Base-by-base conservation (phyloP, 1,140 invertebrate species). In the Drosophila pseudoobscura region DNA sequence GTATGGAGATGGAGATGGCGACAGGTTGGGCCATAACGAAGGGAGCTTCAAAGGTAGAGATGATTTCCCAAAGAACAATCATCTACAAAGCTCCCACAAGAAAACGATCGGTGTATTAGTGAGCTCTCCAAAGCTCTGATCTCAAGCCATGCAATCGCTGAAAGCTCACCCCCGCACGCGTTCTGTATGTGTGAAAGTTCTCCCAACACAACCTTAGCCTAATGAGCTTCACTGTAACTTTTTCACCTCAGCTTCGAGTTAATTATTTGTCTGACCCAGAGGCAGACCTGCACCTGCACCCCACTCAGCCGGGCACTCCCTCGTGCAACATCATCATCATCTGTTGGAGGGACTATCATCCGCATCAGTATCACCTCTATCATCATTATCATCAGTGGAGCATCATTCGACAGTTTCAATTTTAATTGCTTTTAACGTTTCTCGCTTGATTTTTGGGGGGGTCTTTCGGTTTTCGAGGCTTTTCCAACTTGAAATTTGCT, bases 351-450 rank as follows among this genome's bases (percentile, higher is more conserved):
- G 29, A 29, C 9, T 11, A 31, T 31, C 20, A 11, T 39, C 39
- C 45, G 20, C 57, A 46, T 31, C n/a, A 24, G 39, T 13, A 2
- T n/a, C 24, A 22, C 24, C 13, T 5, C 63, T 49, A 9, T 39
- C 15, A 54, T 39, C 58, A 60, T 15, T 49, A 20, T 43, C 39
- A 63, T 49, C 63, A 24, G 60, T 45, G 49, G 44, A 39, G 52
- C 52, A 64, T 46, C 54, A 71, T 74, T 80, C 75, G 75, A 80
- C 68, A 78, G 74, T 64, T 83, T 83, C 63, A 74, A 58, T 79
- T 83, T 83, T 84, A 84, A 83, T 83, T 78, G 71, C 80, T 84
- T 84, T 83, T 66, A 55, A 69, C 60, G 46, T 54, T 75, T 63
- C 35, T 20, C 60, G 58, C 54, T 46, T 53, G 58, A 54, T 43